A percentile compares a stretch with the other conserved stretches of the same genome.
phyloP scores from a whole-genome alignment of 2,113 vertebrate genomes.

The Poicephalus meyeri region DNA sequence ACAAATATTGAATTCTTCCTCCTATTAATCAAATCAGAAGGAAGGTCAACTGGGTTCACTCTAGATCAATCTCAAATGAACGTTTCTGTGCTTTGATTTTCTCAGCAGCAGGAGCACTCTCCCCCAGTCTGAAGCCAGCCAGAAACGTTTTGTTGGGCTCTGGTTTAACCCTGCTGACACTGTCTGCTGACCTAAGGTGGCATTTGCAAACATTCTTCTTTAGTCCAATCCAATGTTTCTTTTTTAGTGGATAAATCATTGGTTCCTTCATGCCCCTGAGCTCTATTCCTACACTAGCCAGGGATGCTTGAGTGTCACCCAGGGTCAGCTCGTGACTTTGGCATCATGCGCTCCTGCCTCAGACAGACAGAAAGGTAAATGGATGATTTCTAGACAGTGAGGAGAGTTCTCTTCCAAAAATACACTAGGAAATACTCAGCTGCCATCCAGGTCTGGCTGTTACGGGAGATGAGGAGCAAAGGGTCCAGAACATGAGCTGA shows the following conservation, averaged over 20 bases:
- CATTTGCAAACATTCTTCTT: not conserved
- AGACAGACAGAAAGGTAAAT: not conserved
- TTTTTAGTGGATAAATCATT: not conserved
- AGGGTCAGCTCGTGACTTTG: not conserved
- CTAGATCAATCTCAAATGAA: not conserved
- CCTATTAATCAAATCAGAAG: not conserved
- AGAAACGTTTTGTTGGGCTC: not conserved
- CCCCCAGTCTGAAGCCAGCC: not conserved
- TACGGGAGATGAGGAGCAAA: not conserved
- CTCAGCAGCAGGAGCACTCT: not conserved
- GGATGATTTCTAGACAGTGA: constrained; percentile 1
- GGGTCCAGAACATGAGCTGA: not conserved
- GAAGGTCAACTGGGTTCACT: not conserved
- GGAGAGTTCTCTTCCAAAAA: constrained; percentile 23
- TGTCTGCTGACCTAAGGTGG: not conserved
- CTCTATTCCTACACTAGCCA: not conserved
- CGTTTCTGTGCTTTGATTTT: not conserved
- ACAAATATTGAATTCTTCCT: not conserved
- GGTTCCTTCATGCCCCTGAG: not conserved
- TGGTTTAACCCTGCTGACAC: not conserved
- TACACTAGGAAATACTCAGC: not conserved
- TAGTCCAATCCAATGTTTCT: not conserved
- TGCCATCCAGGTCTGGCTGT: not conserved
- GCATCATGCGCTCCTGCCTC: not conserved
- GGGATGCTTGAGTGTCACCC: not conserved